Evolutionary conservation across 2,888 invertebrate species (phyloP).

Genomic region (Conomelus anceps): DNA sequence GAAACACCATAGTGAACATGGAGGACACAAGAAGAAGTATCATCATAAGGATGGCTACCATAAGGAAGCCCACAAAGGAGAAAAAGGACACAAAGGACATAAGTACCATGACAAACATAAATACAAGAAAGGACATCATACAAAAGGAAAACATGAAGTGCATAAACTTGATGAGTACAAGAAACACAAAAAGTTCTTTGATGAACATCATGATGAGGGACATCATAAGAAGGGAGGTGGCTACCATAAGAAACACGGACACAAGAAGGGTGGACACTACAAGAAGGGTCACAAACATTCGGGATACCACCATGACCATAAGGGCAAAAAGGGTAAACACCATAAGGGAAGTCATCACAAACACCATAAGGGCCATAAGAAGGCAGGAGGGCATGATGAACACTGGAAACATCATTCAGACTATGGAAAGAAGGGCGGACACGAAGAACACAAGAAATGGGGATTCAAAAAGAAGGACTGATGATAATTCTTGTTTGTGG

Average conservation of each 20-base stretch:
- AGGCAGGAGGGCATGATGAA: conserved; percentile 66
- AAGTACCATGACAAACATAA: conserved; percentile 62
- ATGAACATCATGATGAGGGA: conserved; percentile 74
- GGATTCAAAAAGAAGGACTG: conserved; percentile 51
- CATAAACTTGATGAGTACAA: conserved; percentile 81
- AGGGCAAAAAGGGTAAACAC: conserved; percentile 72
- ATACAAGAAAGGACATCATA: conserved; percentile 78
- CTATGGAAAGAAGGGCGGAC: conserved; percentile 72
- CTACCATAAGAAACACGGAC: conserved; percentile 69
- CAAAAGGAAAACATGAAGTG: conserved; percentile 77
- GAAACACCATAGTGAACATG: conserved; percentile 56
- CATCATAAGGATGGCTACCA: conserved; percentile 60
- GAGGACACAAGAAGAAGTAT: conserved; percentile 55
- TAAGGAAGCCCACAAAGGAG: conserved; percentile 56
- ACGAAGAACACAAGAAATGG: conserved; percentile 73
- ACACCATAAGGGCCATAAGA: conserved; percentile 72
- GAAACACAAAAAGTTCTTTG: conserved; percentile 80
- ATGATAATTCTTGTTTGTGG: background rate
- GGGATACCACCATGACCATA: conserved; percentile 66
- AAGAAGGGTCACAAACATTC: conserved; percentile 76
- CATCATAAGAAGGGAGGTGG: conserved; percentile 73
- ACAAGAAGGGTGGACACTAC: conserved; percentile 73
- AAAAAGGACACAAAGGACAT: conserved; percentile 60
- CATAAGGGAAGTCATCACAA: conserved; percentile 75
- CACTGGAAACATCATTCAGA: conserved; percentile 68